Conservation (phyloP, 2,797 vertebrate species). For the Protosalanx chinensis region DNA sequence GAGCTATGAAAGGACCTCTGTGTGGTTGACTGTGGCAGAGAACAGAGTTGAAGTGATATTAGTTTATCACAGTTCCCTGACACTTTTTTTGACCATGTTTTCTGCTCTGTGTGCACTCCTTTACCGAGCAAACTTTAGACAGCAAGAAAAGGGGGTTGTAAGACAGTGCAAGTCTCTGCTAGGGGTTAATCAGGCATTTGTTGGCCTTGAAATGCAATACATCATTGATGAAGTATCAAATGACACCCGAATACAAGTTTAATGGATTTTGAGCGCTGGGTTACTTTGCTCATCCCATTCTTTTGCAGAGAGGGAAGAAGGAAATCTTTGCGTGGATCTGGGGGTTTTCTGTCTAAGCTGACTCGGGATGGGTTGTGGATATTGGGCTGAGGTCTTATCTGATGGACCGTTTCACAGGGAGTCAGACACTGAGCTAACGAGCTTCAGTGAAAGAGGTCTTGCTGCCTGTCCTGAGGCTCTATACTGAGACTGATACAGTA, state of each 20-base stretch:
- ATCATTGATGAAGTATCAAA: constrained; percentile 77
- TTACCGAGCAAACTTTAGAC: constrained; percentile 55
- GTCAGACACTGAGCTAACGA: constrained; percentile 49
- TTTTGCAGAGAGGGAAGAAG: constrained; percentile 62
- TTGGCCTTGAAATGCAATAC: constrained; percentile 67
- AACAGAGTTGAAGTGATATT: constrained; percentile 69
- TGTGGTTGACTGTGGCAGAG: constrained; percentile 66
- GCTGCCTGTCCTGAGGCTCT: constrained; percentile 46
- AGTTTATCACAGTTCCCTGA: constrained; percentile 64
- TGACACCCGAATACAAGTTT: constrained; percentile 77
- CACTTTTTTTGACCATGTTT: constrained; percentile 54
- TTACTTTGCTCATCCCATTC: constrained; percentile 69
- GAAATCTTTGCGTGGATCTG: constrained; percentile 68
- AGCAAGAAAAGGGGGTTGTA: constrained; percentile 25
- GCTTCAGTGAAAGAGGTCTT: constrained; percentile 57
- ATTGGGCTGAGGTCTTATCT: constrained; percentile 63
- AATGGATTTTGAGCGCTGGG: constrained; percentile 70
- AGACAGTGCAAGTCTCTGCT: constrained; percentile 51
- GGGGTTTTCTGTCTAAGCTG: constrained; percentile 49
- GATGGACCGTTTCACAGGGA: constrained; percentile 61
- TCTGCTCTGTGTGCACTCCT: constrained; percentile 50
- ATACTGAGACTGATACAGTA: constrained; percentile 55
- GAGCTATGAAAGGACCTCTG: constrained; percentile 73
- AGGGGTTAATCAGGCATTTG: constrained; percentile 61
- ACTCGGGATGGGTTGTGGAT: constrained; percentile 58